Percentiles rank a stretch among this genome's conserved stretches.
Evolutionary conservation across 1,140 invertebrate genomes (phyloP).

Genomic region (Drosophila bifasciata): DNA sequence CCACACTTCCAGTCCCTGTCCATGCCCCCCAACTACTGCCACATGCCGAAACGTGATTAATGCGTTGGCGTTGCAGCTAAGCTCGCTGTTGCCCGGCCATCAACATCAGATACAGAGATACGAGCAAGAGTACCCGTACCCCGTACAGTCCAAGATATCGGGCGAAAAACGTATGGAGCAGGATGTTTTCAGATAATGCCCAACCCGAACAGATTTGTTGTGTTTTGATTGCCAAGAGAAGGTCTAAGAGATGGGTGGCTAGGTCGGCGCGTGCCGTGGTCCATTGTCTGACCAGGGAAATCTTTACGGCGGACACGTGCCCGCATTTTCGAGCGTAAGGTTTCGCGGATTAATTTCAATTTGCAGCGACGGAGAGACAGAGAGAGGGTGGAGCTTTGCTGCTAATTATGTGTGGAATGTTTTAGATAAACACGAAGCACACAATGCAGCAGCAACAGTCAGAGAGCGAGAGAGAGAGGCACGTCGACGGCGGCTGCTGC

Average conservation of each 20-base stretch:
- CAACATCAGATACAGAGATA: conserved; percentile 51
- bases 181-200: conserved; percentile 54
- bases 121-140: too few species aligned
- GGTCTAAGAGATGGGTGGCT: too few species aligned
- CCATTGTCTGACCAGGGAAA: conserved; percentile 15
- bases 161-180: conserved; percentile 68
- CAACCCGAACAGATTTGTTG: conserved; percentile 56
- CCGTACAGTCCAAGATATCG: conserved; percentile 45
- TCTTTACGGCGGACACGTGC: conserved; percentile 69
- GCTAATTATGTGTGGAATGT: conserved; percentile 82
- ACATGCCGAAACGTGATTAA: conserved; percentile 78
- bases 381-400: conserved; percentile 51
- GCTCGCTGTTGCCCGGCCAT: conserved; percentile 53
- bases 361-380: conserved; percentile 56
- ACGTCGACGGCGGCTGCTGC: conserved; percentile 34
- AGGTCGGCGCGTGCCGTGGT: conserved; percentile 49
- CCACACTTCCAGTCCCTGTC: conserved; percentile 3
- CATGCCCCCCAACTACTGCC: conserved; percentile 1
- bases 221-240: conserved; percentile 65
- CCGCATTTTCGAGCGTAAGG: conserved; percentile 78
- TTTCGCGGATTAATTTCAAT: conserved; percentile 83
- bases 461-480: too few species aligned
- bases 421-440: conserved; percentile 75
- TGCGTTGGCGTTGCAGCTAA: conserved; percentile 78
- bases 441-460: conserved; percentile 57